Evolutionary conservation across 2,113 vertebrate genomes (phyloP).

Genomic region (Neoarius graeffei): DNA sequence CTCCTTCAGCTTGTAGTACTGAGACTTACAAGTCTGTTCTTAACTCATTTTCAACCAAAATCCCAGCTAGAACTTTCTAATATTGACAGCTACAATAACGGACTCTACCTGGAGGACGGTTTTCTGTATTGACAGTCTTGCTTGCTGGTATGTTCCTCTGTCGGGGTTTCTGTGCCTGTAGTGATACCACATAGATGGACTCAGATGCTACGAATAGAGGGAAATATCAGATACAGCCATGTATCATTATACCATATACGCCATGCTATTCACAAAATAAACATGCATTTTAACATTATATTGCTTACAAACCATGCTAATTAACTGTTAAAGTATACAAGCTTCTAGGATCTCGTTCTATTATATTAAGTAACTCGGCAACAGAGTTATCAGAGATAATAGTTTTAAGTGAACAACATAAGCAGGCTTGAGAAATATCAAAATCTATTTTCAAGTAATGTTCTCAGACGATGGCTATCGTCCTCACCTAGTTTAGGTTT

Average conservation of each 20-base stretch:
- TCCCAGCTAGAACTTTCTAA: neutral
- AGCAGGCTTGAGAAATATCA: neutral
- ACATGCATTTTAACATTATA: slow-evolving; percentile 41
- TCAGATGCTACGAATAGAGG: slow-evolving; percentile 85
- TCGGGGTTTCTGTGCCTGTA: slow-evolving; percentile 83
- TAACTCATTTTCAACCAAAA: neutral
- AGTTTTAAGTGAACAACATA: neutral
- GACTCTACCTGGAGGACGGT: slow-evolving; percentile 80
- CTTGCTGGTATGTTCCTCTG: slow-evolving; percentile 80
- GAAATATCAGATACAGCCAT: slow-evolving; percentile 73
- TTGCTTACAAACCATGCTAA: neutral
- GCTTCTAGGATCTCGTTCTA: neutral
- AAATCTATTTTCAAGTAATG: neutral
- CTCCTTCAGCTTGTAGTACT: neutral
- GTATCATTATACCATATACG: slow-evolving; percentile 70
- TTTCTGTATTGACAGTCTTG: slow-evolving; percentile 79
- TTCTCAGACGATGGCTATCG: neutral
- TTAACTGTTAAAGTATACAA: neutral
- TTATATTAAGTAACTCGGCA: neutral
- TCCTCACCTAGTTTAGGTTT: slow-evolving; percentile 81
- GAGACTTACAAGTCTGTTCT: neutral
- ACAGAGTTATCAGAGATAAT: neutral
- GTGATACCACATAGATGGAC: slow-evolving; percentile 93
- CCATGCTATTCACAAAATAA: slow-evolving; percentile 54
- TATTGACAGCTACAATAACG: neutral